Evolutionary conservation across 1,140 invertebrate species (phyloP).

Genomic region (Phthorimaea operculella): DNA sequence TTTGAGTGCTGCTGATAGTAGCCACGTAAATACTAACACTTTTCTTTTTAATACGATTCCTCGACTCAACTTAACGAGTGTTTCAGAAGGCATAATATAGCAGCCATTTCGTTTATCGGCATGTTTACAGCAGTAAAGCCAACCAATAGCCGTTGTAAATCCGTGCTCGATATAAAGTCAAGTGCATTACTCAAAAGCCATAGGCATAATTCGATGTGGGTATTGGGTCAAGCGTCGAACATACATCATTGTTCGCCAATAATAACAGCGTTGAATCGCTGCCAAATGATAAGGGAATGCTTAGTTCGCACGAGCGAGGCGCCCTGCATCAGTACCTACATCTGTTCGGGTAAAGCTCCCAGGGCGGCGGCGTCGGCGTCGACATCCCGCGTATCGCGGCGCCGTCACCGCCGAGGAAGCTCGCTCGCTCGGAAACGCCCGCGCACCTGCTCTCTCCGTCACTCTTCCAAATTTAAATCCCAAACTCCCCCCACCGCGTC

Average conservation of each 20-base stretch:
- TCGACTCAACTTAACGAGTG: too few species aligned
- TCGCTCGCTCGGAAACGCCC: slow-evolving; percentile 42
- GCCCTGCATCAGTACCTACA: slow-evolving; percentile 38
- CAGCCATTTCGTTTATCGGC: too few species aligned
- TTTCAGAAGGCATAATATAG: too few species aligned
- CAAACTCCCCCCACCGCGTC: slow-evolving; percentile 59
- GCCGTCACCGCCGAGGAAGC: not conserved
- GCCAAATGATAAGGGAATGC: slow-evolving; percentile 37
- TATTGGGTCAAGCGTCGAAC: slow-evolving; percentile 20
- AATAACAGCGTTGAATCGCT: slow-evolving; percentile 28
- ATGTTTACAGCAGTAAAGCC: too few species aligned
- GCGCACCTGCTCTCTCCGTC: slow-evolving; percentile 66
- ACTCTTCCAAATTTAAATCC: slow-evolving; percentile 68
- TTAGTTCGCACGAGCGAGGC: slow-evolving; percentile 18
- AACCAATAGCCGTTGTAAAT: too few species aligned
- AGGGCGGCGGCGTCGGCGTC: slow-evolving; percentile 15
- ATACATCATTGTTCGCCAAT: slow-evolving; percentile 33
- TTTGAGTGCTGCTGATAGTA: too few species aligned
- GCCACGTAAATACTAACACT: too few species aligned
- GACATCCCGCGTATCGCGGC: not conserved
- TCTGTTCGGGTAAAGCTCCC: slow-evolving; percentile 19
- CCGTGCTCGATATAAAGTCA: not conserved
- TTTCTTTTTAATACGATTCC: too few species aligned
- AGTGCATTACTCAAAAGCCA: not conserved
- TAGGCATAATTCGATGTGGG: not conserved